Conservation (phyloP, 2,113 vertebrate genomes). For the Rousettus leschenaultii region DNA sequence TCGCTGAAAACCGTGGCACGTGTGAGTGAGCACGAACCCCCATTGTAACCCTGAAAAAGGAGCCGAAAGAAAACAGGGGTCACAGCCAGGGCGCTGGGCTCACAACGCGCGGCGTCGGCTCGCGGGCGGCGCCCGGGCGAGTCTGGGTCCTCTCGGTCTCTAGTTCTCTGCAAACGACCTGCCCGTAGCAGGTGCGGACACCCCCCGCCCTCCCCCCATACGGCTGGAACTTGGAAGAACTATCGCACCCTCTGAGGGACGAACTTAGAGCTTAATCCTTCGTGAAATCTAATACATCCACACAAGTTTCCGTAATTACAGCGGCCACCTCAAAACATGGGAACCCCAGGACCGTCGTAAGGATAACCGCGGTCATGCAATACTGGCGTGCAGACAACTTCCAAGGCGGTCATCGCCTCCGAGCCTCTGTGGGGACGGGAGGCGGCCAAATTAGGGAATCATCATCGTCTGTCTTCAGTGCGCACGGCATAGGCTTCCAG, state of each 20-base stretch:
- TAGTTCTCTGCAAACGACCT: accelerated
- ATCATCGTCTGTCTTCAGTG: background rate
- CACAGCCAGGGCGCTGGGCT: accelerated
- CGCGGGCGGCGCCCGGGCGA: too few relatives aligned
- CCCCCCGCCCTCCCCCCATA: background rate
- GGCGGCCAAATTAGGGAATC: background rate
- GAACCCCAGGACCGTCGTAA: background rate
- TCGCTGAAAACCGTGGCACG: background rate
- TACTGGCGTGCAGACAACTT: background rate
- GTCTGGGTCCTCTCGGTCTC: background rate
- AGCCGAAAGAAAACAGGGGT: background rate
- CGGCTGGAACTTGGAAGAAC: background rate
- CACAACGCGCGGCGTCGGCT: background rate
- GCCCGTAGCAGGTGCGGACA: too few relatives aligned
- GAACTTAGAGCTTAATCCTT: background rate
- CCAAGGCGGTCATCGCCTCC: background rate
- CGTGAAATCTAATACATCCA: background rate
- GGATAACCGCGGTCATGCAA: background rate
- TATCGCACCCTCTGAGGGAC: background rate
- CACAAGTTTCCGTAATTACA: background rate
- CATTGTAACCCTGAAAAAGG: background rate
- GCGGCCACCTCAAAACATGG: background rate
- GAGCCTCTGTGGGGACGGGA: background rate
- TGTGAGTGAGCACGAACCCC: too few relatives aligned
- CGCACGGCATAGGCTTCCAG: background rate